Evolutionary conservation across 2,888 invertebrate genomes (phyloP).

Genomic region (Heliconius charithonia): DNA sequence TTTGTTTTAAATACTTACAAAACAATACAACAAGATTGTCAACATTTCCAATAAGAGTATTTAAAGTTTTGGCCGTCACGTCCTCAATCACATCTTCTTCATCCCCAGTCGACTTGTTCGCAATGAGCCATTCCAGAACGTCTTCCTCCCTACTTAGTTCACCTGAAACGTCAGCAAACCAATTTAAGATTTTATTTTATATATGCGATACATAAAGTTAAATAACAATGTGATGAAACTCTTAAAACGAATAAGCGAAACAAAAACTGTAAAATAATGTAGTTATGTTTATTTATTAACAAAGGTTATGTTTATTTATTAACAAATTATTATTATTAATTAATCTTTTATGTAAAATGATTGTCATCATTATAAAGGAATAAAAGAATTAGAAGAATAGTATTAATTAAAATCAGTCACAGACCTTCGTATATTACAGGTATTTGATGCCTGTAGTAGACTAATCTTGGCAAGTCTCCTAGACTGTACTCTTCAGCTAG

Average conservation of each 20-base stretch:
- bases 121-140: slow-evolving; percentile 96
- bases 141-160: slow-evolving; percentile 95
- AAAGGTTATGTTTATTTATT: too few species aligned
- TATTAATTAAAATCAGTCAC: slow-evolving; percentile 69
- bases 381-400: slow-evolving; percentile 48
- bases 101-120: slow-evolving; percentile 96
- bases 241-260: neutral
- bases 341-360: neutral
- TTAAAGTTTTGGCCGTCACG: slow-evolving; percentile 94
- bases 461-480: slow-evolving; percentile 93
- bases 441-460: slow-evolving; percentile 96
- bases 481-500: slow-evolving; percentile 96
- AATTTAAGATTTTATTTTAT: neutral
- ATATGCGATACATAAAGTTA: neutral
- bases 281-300: too few species aligned
- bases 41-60: slow-evolving; percentile 93
- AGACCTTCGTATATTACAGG: slow-evolving; percentile 97
- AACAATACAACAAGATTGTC: slow-evolving; percentile 96
- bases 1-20: slow-evolving; percentile 85
- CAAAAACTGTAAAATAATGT: neutral
- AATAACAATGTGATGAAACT: neutral
- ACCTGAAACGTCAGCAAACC: slow-evolving; percentile 74
- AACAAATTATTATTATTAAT: neutral
- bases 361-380: neutral
- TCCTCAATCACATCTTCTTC: slow-evolving; percentile 97